Base-by-base conservation (phyloP, 92 coral and sea anemone species). In the Porites evermanni region DNA sequence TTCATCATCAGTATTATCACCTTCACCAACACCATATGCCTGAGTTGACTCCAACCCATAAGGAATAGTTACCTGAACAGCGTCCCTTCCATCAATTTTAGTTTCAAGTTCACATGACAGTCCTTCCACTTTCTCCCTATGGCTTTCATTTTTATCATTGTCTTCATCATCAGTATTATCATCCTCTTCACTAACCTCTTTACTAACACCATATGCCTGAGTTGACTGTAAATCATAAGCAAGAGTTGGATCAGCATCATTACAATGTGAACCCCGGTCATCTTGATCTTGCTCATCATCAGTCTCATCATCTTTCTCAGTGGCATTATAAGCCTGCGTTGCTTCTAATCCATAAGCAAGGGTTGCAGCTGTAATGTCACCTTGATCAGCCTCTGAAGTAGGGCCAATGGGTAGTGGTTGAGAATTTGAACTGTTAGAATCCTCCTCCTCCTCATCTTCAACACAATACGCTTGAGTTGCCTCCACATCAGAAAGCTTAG, bases 1-100 rank as follows among this genome's bases (percentile, higher is more conserved):
- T 3, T 80, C 80, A 53, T 50, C 71, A 21, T 50, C 78, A 29
- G 6, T 29, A 16, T 84, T 44, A 19, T 44, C 77, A 67, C 54
- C 58, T 21, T 83, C 87, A 6, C 83, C 87, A 60, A 58, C 94
- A 53, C 98, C 98, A 91, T 96, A 96, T 4, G 98, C 96, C 69
- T 94, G 98, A 51, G 98, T 96, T 58, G 84, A 91, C 29, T 83
- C 85, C 67, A 81, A 47, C 67, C 70, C 88, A 81, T 66, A 79
- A 1, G 82, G 68, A 7, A 60, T 60, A 12, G 67, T 87, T 7
- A 81, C 56, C 54, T 71, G 86, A 70, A 5, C 74, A 14, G 29
- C 53, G 8, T 74, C 75, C 32, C 56, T 26, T 77, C 18, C 29
- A 14, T 74, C 13, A n/a, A 66, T 58, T 19, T 2, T 44, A 65